Evolutionary conservation across 2,797 vertebrate genomes (phyloP).

Genomic region (Chelmon rostratus): DNA sequence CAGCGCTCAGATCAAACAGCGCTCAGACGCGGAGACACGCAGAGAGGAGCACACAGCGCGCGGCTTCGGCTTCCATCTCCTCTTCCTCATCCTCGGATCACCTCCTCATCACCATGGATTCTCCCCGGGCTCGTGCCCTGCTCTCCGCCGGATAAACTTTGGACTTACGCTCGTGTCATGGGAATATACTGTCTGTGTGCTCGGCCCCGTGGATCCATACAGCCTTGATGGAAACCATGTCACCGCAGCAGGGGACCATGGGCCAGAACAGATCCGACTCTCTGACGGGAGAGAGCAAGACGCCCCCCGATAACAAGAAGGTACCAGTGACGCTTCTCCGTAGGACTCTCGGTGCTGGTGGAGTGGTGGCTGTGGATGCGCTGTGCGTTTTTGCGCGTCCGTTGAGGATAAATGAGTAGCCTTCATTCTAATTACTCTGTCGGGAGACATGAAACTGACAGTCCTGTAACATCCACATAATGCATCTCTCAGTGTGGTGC

Average conservation of each 20-base stretch:
- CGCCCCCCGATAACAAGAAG: conserved; percentile 81
- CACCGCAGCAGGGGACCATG: conserved; percentile 92
- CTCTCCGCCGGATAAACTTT: conserved; percentile 66
- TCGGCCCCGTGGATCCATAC: conserved; percentile 64
- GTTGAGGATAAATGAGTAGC: background rate
- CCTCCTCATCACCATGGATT: conserved; percentile 60
- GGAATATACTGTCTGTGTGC: conserved; percentile 62
- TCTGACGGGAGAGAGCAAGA: conserved; percentile 86
- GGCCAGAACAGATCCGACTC: conserved; percentile 90
- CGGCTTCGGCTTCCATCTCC: background rate
- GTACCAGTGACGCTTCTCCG: conserved; percentile 60
- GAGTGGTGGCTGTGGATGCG: background rate
- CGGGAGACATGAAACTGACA: background rate
- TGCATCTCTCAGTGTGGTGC: background rate
- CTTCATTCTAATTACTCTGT: background rate
- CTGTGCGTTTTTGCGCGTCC: conserved; percentile 25
- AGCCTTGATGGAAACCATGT: conserved; percentile 94
- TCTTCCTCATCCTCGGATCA: background rate
- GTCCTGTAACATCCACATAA: background rate
- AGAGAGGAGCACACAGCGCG: no score
- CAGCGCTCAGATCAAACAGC: conserved; percentile 46
- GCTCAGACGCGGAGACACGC: background rate
- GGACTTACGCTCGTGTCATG: conserved; percentile 62
- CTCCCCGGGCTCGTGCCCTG: conserved; percentile 5
- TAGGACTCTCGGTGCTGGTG: background rate